Conservation (phyloP, 2,888 invertebrate genomes). For the Parascotia fuliginaria region DNA sequence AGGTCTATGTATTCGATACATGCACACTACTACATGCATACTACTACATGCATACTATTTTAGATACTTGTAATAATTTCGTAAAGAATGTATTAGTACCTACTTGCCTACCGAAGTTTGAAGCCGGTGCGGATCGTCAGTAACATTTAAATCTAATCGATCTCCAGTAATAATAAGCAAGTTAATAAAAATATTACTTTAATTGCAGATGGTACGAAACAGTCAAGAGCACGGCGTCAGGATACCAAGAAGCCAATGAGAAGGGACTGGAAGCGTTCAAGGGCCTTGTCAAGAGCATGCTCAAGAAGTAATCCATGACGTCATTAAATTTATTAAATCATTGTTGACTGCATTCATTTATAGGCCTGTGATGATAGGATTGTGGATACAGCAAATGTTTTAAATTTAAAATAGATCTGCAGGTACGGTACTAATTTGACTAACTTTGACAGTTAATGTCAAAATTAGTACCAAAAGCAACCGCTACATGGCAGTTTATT, state of each 20-base stretch:
- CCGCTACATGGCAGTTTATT: no score
- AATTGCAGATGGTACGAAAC: constrained; percentile 76
- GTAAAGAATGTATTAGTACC: no score
- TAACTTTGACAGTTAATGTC: neutral
- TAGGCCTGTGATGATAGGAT: neutral
- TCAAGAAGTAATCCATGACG: constrained; percentile 66
- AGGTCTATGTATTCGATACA: no score
- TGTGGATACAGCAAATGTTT: no score
- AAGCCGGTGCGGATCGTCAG: no score
- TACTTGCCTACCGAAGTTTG: no score
- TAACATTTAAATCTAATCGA: no score
- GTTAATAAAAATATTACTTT: neutral
- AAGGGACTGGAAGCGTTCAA: constrained; percentile 85
- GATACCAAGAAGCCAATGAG: constrained; percentile 85
- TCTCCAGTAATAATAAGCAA: no score
- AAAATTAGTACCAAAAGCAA: neutral
- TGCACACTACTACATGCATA: no score
- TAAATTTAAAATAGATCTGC: neutral
- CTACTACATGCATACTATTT: no score
- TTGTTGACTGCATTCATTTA: constrained; percentile 26
- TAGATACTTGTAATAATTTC: no score
- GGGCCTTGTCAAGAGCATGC: constrained; percentile 70
- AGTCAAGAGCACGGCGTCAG: constrained; percentile 72
- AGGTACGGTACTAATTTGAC: no score
- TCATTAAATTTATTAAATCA: constrained; percentile 6